Base-by-base conservation (phyloP, 2,888 invertebrate genomes). In the Dryobotodes eremita region DNA sequence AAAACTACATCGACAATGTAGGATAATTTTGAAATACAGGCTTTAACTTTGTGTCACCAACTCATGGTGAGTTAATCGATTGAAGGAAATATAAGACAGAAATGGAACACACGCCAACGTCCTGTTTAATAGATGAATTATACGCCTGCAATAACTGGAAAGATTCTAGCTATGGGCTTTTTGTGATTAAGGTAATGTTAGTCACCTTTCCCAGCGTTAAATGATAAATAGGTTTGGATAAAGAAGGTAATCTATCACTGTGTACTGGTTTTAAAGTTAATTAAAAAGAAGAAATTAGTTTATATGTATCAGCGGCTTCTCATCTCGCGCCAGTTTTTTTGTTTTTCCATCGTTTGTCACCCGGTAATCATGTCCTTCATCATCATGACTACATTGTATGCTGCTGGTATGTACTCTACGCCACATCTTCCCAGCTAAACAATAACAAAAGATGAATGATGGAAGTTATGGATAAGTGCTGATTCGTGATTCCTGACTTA, bases 221-320 rank as follows among this genome's bases (percentile, higher is more conserved):
- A 71, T 82, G 74, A 82, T 85, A 46, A 71, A 82, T 81, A 81
- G 71, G 71, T 68, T 42, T 57, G 23, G 82, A 74, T 85, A 85
- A 64, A 69, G 48, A 26, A 59, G n/a, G 74, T 62, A 23, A 85
- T 82, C 48, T 46, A 82, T 82, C 48, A 81, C 17, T n/a, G 31
- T 17, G 31, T 70, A 82, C 72, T 57, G 57, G 70, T 70, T 79
- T 71, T 61, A 42, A 46, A 1, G 31, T 42, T 26, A 36, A 83
- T 26, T 77, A 61, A 83, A 80, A 80, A 66, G 48, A 36, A 61
- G 46, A 83, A 66, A 55, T 61, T 36, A 42, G 31, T 46, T 75
- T 20, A 36, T 75, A 66, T 53, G 77, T 55, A 83, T 66, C 59
- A 50, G 20, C 0, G 20, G 36, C 10, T 68, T 61, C 53, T 68